These are phyloP conservation scores for Chironomus tepperi DNA, from an alignment of 1,140 invertebrate genomes.

Conservation along the genomic window DNA sequence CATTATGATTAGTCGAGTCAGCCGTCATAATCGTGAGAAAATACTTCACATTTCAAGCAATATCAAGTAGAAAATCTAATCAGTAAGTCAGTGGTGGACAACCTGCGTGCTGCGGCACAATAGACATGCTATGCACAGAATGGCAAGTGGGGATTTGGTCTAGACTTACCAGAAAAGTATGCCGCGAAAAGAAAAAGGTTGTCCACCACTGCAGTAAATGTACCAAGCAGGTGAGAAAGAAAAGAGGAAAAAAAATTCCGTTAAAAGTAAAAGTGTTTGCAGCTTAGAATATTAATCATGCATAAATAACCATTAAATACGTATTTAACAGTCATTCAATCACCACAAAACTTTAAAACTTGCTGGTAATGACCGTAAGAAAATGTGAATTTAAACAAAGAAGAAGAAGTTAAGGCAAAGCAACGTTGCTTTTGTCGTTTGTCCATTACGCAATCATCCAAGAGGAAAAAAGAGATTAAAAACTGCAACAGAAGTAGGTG, in stretches of 20 bases:
- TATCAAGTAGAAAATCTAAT: too few species aligned
- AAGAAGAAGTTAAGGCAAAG: not conserved
- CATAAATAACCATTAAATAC: not conserved
- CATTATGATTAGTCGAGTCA: too few species aligned
- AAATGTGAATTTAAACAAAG: not conserved
- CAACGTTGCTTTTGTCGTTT: not conserved
- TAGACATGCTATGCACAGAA: too few species aligned
- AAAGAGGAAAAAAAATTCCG: not conserved
- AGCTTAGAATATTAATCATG: not conserved
- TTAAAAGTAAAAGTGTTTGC: not conserved
- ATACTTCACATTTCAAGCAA: too few species aligned
- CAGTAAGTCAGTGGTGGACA: too few species aligned
- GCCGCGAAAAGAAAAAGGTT: too few species aligned
- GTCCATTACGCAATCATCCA: not conserved
- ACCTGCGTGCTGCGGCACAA: too few species aligned
- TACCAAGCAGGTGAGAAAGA: too few species aligned
- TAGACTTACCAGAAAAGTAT: too few species aligned
- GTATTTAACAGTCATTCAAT: not conserved
- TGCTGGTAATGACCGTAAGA: constrained; percentile 10
- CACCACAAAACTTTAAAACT: not conserved
- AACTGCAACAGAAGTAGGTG: constrained; percentile 15
- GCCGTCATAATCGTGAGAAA: too few species aligned
- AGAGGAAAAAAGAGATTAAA: constrained; percentile 20
- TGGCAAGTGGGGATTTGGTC: too few species aligned
- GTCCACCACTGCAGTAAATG: too few species aligned